These are phyloP conservation scores for Sarcoramphus papa DNA, from an alignment of 2,797 vertebrate species.

Conservation along the genomic window DNA sequence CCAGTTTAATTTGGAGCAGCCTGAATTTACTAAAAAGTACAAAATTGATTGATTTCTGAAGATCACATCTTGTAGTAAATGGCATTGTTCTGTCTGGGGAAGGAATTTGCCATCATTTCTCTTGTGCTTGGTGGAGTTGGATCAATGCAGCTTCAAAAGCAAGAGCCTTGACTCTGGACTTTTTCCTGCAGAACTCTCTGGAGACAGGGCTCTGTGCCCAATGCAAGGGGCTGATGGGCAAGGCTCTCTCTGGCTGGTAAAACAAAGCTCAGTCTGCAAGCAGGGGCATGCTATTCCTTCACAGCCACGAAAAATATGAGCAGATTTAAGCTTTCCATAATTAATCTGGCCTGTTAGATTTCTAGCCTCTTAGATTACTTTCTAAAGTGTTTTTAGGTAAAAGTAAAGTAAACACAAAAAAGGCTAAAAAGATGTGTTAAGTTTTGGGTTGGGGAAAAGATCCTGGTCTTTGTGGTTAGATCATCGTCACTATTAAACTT, in stretches of 20 bases:
- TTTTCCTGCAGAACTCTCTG: neutral
- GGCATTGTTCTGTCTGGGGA: neutral
- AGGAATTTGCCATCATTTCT: neutral
- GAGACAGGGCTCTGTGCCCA: rapidly evolving
- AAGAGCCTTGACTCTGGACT: neutral
- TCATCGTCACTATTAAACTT: neutral
- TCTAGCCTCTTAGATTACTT: neutral
- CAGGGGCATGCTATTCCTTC: neutral
- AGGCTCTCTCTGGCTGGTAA: neutral
- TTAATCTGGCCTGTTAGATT: neutral
- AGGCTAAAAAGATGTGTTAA: neutral
- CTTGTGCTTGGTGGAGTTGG: neutral
- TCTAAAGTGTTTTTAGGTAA: neutral
- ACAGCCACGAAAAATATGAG: rapidly evolving
- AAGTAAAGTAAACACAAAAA: neutral
- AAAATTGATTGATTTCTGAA: neutral
- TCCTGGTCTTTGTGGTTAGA: neutral
- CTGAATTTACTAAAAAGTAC: neutral
- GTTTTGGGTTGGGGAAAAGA: neutral
- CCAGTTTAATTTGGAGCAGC: slow-evolving; percentile 1
- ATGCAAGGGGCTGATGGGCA: neutral
- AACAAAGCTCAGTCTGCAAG: neutral
- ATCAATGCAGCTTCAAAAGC: neutral
- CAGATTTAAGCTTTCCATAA: neutral
- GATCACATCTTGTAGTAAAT: neutral